Base-by-base conservation (phyloP, 2,888 invertebrate genomes). In the Lymantria monacha region DNA sequence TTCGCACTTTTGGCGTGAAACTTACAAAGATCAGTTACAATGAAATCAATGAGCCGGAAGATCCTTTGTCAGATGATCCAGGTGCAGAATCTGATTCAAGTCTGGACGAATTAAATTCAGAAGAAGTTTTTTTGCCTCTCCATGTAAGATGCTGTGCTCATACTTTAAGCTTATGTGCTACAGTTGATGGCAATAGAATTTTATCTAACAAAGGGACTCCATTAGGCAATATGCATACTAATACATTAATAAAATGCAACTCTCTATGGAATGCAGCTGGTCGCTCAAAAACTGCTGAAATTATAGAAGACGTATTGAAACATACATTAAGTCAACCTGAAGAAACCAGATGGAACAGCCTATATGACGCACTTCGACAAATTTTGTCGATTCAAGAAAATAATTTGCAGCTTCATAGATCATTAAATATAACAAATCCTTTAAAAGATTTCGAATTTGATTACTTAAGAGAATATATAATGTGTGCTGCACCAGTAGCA, bases 381-480 rank as follows among this genome's bases (percentile, higher is more conserved):
- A 50, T 48, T 42, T 44, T 12, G 8, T 9, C 1, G 0, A 54
- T 54, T 9, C 9, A 47, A 51, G 51, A 51, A 47, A 47, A 47
- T 8, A 47, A 11, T 30, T 47, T 51, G 9, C 44, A 8, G 3
- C 10, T 51, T 1, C 47, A 47, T 53, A 47, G 41, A 46, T 47
- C 47, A 14, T 49, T 49, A 38, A 49, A 47, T n/a, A 47, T 53
- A 12, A 49, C 11, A 53, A 53, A 50, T 37, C 22, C 41, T 42
- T 44, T 53, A n/a, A 47, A 47, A 51, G 49, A 49, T 30, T 33
- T 36, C 31, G 52, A 57, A 49, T 57, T 55, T 49, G 45, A 55
- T 42, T 57, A 57, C 43, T 31, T 57, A 48, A 43, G 54, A 47
- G 52, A 59, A 46, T 59, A 59, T 43, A 46, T 56, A 33, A 42